phyloP scores from a whole-genome alignment of 2,113 vertebrate genomes.

The Perca fluviatilis region DNA sequence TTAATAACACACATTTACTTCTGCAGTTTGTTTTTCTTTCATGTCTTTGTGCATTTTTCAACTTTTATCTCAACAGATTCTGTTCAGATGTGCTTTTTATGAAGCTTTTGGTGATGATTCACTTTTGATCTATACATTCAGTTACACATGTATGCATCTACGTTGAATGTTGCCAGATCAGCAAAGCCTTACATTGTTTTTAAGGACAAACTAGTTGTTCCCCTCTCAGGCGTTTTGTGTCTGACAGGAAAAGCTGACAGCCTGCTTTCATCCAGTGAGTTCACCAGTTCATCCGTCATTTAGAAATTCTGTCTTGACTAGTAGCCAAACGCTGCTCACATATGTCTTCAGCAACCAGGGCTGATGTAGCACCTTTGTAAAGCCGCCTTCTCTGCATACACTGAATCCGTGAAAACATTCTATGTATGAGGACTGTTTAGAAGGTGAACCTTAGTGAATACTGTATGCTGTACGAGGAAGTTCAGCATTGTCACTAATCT shows the following conservation, averaged over 20 bases:
- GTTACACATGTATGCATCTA: background rate
- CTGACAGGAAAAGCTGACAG: conserved; percentile 4
- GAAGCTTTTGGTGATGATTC: background rate
- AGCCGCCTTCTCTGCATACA: background rate
- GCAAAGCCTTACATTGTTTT: background rate
- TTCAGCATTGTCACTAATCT: conserved; percentile 15
- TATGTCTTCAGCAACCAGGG: background rate
- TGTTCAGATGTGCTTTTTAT: background rate
- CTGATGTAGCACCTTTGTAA: conserved; percentile 2
- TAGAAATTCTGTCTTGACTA: background rate
- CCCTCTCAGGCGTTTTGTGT: background rate
- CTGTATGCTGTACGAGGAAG: conserved; percentile 21
- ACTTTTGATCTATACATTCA: background rate
- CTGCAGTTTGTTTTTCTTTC: background rate
- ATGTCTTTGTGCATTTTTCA: background rate
- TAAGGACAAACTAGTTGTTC: background rate
- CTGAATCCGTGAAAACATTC: conserved; percentile 19
- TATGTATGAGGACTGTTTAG: background rate
- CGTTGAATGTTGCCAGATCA: background rate
- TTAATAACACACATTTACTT: background rate
- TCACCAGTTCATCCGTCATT: conserved; percentile 5
- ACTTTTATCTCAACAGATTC: background rate
- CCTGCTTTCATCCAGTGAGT: conserved; percentile 13
- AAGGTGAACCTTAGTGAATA: conserved; percentile 14
- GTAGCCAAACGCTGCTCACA: background rate